These are phyloP conservation scores for Papilio elwesi DNA, from an alignment of 2,888 invertebrate genomes.

Conservation along the genomic window DNA sequence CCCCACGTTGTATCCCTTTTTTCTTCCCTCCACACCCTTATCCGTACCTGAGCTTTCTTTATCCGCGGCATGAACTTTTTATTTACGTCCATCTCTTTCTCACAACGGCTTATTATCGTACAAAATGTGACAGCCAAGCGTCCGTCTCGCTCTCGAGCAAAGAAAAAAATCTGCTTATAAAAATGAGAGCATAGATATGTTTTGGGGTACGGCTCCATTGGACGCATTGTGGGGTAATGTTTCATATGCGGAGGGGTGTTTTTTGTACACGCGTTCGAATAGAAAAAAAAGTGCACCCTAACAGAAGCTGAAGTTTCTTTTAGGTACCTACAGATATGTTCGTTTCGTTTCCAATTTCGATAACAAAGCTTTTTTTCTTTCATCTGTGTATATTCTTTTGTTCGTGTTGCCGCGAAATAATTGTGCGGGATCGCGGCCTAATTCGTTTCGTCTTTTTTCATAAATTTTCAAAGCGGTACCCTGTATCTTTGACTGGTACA, in stretches of 20 bases:
- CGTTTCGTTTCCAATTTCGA: conserved; percentile 81
- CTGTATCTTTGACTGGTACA: conserved; percentile 54
- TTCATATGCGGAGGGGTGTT: conserved; percentile 79
- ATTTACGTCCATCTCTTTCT: conserved; percentile 70
- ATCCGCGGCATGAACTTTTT: conserved; percentile 79
- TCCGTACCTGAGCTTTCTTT: conserved; percentile 84
- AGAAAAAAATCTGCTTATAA: conserved; percentile 82
- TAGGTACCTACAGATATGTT: conserved; percentile 75
- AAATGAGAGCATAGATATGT: conserved; percentile 75
- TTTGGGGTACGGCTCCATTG: conserved; percentile 72
- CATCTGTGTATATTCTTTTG: conserved; percentile 61
- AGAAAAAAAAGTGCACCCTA: conserved; percentile 78
- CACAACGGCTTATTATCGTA: conserved; percentile 44
- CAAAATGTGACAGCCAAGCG: conserved; percentile 50
- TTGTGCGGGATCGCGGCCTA: conserved; percentile 66
- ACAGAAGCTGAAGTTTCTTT: conserved; percentile 69
- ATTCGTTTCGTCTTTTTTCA: conserved; percentile 66
- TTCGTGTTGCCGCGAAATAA: conserved; percentile 66
- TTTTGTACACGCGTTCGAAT: conserved; percentile 72
- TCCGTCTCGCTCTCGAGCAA: conserved; percentile 63
- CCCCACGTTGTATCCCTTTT: conserved; percentile 81
- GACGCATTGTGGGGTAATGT: conserved; percentile 78
- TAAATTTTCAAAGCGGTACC: conserved; percentile 55
- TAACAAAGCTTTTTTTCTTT: conserved; percentile 77
- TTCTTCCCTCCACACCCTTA: conserved; percentile 83